Percentiles rank a stretch among this genome's conserved stretches.
These are phyloP conservation scores for Barbus barbus DNA, from an alignment of 2,113 vertebrate genomes.

Conservation along the genomic window DNA sequence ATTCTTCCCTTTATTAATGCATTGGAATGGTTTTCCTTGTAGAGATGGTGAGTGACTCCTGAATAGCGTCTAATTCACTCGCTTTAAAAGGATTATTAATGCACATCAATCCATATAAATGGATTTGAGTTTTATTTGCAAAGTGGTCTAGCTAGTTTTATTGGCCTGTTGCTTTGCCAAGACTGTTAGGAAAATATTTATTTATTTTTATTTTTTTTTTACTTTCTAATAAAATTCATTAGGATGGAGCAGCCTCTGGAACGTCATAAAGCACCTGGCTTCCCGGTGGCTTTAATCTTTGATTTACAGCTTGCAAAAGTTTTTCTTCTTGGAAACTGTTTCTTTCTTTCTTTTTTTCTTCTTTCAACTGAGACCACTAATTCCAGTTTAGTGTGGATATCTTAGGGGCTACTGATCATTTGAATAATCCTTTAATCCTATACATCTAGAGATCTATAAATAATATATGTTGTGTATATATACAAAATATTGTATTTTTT, in stretches of 20 bases:
- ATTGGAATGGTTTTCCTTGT: constrained; percentile 65
- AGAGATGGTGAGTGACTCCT: constrained; percentile 52
- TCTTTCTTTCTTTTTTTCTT: neutral
- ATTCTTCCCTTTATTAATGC: constrained; percentile 62
- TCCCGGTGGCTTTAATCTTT: constrained; percentile 51
- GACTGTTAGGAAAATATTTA: constrained; percentile 61
- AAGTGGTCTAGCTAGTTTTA: constrained; percentile 64
- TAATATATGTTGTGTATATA: no score
- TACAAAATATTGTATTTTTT: neutral
- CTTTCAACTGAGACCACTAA: constrained; percentile 34
- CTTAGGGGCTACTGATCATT: neutral
- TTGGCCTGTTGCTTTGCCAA: constrained; percentile 60
- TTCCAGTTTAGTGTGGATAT: neutral
- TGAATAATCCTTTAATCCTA: neutral
- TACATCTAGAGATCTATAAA: no score
- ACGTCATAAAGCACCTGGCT: constrained; percentile 52
- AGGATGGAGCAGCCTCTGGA: constrained; percentile 49
- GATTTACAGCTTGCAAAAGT: constrained; percentile 52
- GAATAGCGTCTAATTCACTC: constrained; percentile 54
- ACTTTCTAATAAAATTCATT: constrained; percentile 61
- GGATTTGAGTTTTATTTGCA: constrained; percentile 63
- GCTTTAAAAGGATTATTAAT: constrained; percentile 67
- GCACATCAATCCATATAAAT: constrained; percentile 59
- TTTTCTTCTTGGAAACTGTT: constrained; percentile 26
- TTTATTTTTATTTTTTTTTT: no score